Conservation (phyloP, 2,888 invertebrate species). For the Brenthis ino region DNA sequence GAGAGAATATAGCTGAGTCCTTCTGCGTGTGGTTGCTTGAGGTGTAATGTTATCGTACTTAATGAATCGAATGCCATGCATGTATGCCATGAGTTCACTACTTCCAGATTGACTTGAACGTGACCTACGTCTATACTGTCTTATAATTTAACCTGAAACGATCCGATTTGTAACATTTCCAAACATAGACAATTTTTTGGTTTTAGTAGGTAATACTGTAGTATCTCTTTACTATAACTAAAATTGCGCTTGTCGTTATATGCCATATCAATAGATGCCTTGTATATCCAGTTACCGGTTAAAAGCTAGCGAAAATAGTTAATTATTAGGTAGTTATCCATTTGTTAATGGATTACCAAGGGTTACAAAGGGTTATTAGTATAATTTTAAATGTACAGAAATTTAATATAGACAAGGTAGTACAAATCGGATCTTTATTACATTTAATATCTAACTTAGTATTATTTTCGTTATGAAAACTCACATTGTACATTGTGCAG, state of each 20-base stretch:
- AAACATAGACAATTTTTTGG: slow-evolving; percentile 7
- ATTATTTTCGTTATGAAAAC: slow-evolving; percentile 15
- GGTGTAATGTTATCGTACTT: slow-evolving; percentile 56
- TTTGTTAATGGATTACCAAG: slow-evolving; percentile 21
- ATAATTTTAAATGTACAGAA: slow-evolving; percentile 27
- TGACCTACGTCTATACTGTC: slow-evolving; percentile 16
- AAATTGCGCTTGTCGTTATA: slow-evolving; percentile 32
- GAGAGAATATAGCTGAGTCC: slow-evolving; percentile 80
- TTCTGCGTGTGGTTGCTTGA: slow-evolving; percentile 72
- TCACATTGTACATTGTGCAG: slow-evolving; percentile 36
- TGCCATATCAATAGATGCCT: slow-evolving; percentile 39
- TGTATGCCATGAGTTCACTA: neutral
- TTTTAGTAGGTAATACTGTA: slow-evolving; percentile 10
- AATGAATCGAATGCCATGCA: slow-evolving; percentile 35
- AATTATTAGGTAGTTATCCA: slow-evolving; percentile 25
- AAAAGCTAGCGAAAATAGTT: slow-evolving; percentile 28
- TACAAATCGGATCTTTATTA: slow-evolving; percentile 36
- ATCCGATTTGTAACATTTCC: slow-evolving; percentile 36
- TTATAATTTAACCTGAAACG: slow-evolving; percentile 20
- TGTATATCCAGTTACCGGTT: slow-evolving; percentile 34
- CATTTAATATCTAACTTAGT: neutral
- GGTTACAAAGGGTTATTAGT: slow-evolving; percentile 28
- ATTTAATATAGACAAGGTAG: slow-evolving; percentile 22
- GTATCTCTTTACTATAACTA: slow-evolving; percentile 13
- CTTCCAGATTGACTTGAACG: neutral